A percentile compares a stretch with the other conserved stretches of the same genome.
These are phyloP conservation scores for Melieria picta DNA, from an alignment of 2,888 invertebrate species.

Conservation along the genomic window DNA sequence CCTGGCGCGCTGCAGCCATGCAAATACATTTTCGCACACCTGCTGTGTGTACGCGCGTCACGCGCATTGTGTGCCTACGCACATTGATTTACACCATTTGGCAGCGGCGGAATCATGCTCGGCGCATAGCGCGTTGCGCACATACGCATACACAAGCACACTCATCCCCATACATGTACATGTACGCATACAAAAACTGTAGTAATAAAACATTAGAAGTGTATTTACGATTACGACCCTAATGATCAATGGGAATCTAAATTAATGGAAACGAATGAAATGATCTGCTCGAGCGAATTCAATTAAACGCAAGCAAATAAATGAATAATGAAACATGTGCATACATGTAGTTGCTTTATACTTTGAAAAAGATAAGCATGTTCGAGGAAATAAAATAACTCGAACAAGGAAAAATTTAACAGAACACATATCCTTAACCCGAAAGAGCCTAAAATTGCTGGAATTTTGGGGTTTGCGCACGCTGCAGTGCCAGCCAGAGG, in stretches of 20 bases:
- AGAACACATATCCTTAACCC: slow-evolving; percentile 12
- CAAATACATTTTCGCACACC: too few relatives aligned
- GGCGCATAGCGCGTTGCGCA: too few relatives aligned
- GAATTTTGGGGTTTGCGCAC: not conserved
- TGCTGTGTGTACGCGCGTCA: too few relatives aligned
- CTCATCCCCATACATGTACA: slow-evolving; percentile 10
- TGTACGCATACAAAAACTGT: slow-evolving; percentile 18
- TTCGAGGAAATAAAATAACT: too few relatives aligned
- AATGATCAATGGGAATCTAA: not conserved
- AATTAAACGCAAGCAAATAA: not conserved
- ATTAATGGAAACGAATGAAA: slow-evolving; percentile 1
- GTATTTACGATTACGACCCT: not conserved
- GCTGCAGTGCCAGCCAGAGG: slow-evolving; percentile 1
- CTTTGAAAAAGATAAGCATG: slow-evolving; percentile 26
- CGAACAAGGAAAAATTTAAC: slow-evolving; percentile 2
- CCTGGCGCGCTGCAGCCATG: too few relatives aligned
- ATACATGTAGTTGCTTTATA: slow-evolving; percentile 27
- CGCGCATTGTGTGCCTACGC: too few relatives aligned
- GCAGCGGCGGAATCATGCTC: too few relatives aligned
- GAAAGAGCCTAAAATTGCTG: slow-evolving; percentile 5
- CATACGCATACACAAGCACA: not conserved
- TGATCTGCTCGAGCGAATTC: not conserved
- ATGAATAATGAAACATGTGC: slow-evolving; percentile 9
- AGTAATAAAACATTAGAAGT: not conserved
- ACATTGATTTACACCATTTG: too few relatives aligned